A percentile compares a stretch with the other conserved stretches of the same genome.
Conservation (phyloP, 2,888 invertebrate genomes). For the Mellilla xanthometata region DNA sequence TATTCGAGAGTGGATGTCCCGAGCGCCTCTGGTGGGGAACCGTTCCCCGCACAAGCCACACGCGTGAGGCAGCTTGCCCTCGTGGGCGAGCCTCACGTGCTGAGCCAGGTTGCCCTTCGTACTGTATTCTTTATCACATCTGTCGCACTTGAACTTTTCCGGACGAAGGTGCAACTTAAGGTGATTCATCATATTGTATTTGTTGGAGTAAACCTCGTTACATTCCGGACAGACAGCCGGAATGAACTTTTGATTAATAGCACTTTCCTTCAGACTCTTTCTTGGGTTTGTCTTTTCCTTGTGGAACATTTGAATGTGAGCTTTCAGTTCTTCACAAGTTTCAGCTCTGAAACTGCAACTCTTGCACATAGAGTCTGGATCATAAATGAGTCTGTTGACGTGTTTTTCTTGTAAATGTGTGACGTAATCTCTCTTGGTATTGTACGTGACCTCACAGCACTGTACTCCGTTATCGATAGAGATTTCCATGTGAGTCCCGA, state of each 20-base stretch:
- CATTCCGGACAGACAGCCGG: constrained; percentile 74
- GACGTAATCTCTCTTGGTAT: constrained; percentile 27
- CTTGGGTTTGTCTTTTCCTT: constrained; percentile 32
- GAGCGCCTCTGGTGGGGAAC: constrained; percentile 64
- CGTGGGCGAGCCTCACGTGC: constrained; percentile 68
- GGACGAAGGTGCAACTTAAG: constrained; percentile 56
- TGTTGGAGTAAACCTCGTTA: constrained; percentile 69
- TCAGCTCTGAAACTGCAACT: constrained; percentile 45
- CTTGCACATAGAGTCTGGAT: constrained; percentile 37
- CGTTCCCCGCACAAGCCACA: constrained; percentile 74
- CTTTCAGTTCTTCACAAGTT: constrained; percentile 28
- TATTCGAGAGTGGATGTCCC: constrained; percentile 62
- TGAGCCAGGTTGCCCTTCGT: constrained; percentile 64
- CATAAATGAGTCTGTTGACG: constrained; percentile 23
- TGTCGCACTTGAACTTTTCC: constrained; percentile 51
- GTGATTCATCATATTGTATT: constrained; percentile 74
- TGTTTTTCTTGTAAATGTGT: constrained; percentile 52
- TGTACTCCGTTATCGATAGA: constrained; percentile 36
- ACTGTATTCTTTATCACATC: constrained; percentile 70
- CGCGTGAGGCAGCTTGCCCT: constrained; percentile 58
- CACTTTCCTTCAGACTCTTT: too few relatives aligned
- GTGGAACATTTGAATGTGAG: constrained; percentile 36
- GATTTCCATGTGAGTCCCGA: constrained; percentile 53
- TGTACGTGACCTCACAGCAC: constrained; percentile 44
- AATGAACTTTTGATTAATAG: constrained; percentile 50